Evolutionary conservation across 2,113 vertebrate species (phyloP), one percentile per base, ranked within the genome.

Genomic region (Ameiurus melas): DNA sequence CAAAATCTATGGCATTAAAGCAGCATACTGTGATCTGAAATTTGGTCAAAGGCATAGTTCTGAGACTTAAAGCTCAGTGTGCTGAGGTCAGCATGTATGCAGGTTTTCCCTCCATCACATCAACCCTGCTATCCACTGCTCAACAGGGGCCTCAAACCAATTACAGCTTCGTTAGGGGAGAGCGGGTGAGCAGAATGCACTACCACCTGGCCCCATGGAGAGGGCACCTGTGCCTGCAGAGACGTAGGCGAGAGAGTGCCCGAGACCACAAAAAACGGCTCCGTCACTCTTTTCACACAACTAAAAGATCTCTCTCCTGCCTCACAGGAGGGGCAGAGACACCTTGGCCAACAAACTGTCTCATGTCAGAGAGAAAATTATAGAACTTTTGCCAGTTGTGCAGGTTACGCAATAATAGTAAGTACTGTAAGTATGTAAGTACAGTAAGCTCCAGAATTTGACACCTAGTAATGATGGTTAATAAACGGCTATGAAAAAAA

Each of bases 101-200:
- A 83, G 58, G 58, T 58, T 83, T 33, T 13, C 16, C 73, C 78
- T 66, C 71, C 33, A 55, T 58, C 64, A 75, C 75, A 22, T 57
- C 87, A 91, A 91, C 91, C 94, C 93, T 92, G 93, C 92, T 92
- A 92, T 90, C 88, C 92, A 87, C 89, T 6, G 68, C 95, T 91
- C 95, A 25, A 91, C 92, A 91, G 95, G 95, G 90, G 94, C 93
- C 84, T 91, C 92, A 94, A 96, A 95, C 94, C 94, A 96, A 96
- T 96, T 96, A 96, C 94, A 92, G 86, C 93, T 95, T 96, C 94
- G 95, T 96, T 95, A 96, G 92, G 93, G 94, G 93, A 94, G 93
- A 94, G 89, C 93, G 92, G 93, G 93, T 92, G 94, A 95, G 95
- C 93, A 66, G 89, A 95, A 95, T 94, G 93, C 93, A 91, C 91